These are phyloP conservation scores for Otolemur garnettii DNA, from an alignment of 2,113 vertebrate genomes.

Conservation along the genomic window DNA sequence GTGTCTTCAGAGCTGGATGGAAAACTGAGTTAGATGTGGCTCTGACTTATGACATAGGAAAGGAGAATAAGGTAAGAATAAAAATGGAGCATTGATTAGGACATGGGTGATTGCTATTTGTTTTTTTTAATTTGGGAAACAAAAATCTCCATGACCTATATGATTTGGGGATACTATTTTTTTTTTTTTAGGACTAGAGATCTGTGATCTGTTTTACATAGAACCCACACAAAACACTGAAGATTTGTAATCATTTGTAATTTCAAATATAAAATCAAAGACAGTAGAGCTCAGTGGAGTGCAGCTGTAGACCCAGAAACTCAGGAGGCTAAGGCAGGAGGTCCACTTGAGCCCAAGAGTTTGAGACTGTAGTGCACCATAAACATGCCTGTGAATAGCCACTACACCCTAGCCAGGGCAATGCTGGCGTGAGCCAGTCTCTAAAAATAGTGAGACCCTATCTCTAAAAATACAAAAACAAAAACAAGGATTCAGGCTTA, in stretches of 20 bases:
- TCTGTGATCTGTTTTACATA: constrained; percentile 41
- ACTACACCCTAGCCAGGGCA: background rate
- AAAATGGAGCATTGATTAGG: background rate
- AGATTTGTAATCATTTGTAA: background rate
- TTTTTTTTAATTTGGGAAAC: background rate
- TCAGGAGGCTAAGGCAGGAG: background rate
- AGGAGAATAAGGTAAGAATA: background rate
- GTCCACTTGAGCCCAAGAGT: background rate
- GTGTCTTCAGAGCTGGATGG: background rate
- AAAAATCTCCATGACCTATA: constrained; percentile 17
- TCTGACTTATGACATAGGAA: background rate
- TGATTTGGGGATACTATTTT: background rate
- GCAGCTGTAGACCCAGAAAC: background rate
- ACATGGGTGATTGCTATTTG: background rate
- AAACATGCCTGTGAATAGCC: background rate
- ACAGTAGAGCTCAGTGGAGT: background rate
- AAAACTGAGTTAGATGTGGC: background rate
- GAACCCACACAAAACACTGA: constrained; percentile 36
- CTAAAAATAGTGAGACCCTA: background rate
- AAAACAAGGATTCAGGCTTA: background rate
- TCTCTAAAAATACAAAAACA: background rate
- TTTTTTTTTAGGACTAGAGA: background rate
- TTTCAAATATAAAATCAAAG: background rate
- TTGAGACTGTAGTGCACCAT: background rate
- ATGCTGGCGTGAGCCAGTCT: background rate